Evolutionary conservation across 1,140 invertebrate species (phyloP).

Genomic region (Monomorium pharaonis): DNA sequence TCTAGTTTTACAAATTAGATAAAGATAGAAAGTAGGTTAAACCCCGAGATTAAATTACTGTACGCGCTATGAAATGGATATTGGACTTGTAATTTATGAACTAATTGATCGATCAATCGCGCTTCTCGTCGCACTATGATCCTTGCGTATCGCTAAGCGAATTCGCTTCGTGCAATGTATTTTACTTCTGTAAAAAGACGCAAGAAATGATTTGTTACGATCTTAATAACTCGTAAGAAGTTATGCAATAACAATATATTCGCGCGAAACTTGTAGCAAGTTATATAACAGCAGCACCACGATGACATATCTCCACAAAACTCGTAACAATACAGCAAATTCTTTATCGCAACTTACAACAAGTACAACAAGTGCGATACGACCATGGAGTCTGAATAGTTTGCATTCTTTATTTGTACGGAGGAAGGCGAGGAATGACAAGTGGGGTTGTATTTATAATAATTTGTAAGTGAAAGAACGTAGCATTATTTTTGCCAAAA

Average conservation of each 20-base stretch:
- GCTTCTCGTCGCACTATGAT: not conserved
- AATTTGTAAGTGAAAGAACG: not conserved
- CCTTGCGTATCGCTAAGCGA: not conserved
- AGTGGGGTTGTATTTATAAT: not conserved
- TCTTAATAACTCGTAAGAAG: slow-evolving; percentile 39
- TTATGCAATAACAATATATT: slow-evolving; percentile 43
- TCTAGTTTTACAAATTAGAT: too few relatives aligned
- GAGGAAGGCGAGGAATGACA: not conserved
- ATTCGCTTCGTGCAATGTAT: not conserved
- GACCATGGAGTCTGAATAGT: not conserved
- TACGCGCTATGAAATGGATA: too few relatives aligned
- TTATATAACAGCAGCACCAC: not conserved
- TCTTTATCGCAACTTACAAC: slow-evolving; percentile 27
- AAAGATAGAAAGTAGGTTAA: too few relatives aligned
- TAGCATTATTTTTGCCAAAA: not conserved
- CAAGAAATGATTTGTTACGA: slow-evolving; percentile 16
- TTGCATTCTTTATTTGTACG: slow-evolving; percentile 15
- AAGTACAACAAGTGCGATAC: not conserved
- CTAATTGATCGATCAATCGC: not conserved
- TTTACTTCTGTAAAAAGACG: not conserved
- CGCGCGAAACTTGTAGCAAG: slow-evolving; percentile 10
- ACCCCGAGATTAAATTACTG: too few relatives aligned
- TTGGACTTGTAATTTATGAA: not conserved
- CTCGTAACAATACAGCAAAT: slow-evolving; percentile 22
- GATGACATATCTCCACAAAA: slow-evolving; percentile 16